Conservation (phyloP, 2,113 vertebrate genomes). For the Crotalus horridus region DNA sequence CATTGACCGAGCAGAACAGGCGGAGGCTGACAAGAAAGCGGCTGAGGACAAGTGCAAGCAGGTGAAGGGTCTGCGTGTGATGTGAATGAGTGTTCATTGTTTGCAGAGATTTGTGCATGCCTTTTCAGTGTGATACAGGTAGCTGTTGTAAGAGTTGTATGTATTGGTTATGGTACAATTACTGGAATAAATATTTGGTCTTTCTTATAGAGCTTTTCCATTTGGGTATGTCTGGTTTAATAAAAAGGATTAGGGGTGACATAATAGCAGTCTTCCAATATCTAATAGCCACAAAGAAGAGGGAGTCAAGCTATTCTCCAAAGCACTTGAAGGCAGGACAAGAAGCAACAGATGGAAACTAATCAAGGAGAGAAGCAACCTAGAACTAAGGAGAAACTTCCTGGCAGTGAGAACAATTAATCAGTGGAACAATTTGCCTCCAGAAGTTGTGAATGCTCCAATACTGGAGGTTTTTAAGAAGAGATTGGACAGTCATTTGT, state of each 20-base stretch:
- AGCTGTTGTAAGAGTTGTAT: neutral
- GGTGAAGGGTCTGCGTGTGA: slow-evolving; percentile 65
- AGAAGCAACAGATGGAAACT: neutral
- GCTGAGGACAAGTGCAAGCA: slow-evolving; percentile 90
- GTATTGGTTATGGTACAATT: neutral
- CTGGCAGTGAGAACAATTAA: neutral
- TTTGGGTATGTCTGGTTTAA: neutral
- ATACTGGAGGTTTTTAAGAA: neutral
- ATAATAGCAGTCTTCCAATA: neutral
- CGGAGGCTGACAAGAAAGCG: slow-evolving; percentile 86
- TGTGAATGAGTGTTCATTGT: neutral
- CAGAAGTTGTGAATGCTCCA: neutral
- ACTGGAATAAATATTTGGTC: neutral
- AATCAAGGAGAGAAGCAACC: neutral
- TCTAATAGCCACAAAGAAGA: neutral
- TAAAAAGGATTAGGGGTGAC: neutral
- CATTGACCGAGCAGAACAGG: slow-evolving; percentile 89
- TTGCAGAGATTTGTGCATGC: neutral
- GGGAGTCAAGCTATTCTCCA: neutral
- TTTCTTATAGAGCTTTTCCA: neutral
- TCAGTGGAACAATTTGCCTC: too few relatives aligned
- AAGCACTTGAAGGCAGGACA: neutral
- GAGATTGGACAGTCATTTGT: neutral
- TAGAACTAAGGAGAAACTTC: neutral
- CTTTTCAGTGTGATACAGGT: neutral